Evolutionary conservation across 1,140 invertebrate species (phyloP).

Genomic region (Solenopsis invicta): DNA sequence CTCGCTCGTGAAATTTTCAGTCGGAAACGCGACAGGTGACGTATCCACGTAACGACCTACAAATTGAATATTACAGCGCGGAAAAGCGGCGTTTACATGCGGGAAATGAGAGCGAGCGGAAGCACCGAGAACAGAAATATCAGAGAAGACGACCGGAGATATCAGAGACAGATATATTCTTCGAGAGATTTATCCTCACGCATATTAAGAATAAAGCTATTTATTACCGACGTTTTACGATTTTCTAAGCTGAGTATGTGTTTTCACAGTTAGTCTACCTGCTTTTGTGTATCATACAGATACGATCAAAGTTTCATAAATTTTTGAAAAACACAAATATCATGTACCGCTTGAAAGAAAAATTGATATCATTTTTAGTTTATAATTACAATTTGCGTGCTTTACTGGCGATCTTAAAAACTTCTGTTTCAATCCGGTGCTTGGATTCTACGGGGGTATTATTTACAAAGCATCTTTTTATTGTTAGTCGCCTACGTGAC

Average conservation of each 20-base stretch:
- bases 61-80: conserved; percentile 70
- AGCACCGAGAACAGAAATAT: not conserved
- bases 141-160: not conserved
- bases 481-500: too few species aligned
- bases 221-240: not conserved
- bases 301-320: too few species aligned
- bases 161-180: not conserved
- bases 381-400: too few species aligned
- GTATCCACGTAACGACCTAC: conserved; percentile 53
- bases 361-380: too few species aligned
- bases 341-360: too few species aligned
- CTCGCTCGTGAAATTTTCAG: conserved; percentile 54
- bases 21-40: conserved; percentile 68
- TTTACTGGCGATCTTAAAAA: too few species aligned
- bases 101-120: conserved; percentile 2
- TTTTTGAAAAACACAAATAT: too few species aligned
- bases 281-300: not conserved
- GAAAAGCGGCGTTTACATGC: conserved; percentile 26
- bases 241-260: not conserved
- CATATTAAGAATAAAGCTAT: conserved; percentile 8
- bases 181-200: not conserved
- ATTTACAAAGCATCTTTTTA: too few species aligned
- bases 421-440: too few species aligned
- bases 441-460: too few species aligned
- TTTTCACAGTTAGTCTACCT: not conserved